These are phyloP conservation scores for Drosophila sulfurigaster DNA, from an alignment of 1,140 invertebrate species.

Conservation along the genomic window DNA sequence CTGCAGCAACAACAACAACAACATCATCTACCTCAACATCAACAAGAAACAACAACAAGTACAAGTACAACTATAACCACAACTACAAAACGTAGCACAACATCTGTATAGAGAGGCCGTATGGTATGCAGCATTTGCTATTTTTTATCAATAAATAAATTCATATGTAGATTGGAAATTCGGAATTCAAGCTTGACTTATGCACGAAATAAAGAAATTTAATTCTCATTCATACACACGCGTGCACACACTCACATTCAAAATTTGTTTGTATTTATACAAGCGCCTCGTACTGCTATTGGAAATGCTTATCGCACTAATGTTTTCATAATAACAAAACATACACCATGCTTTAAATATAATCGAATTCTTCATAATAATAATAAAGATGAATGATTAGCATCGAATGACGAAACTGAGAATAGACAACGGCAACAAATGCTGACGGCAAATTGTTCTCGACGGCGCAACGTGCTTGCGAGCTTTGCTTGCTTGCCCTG, in stretches of 20 bases:
- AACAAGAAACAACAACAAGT: not conserved
- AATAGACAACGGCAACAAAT: not conserved
- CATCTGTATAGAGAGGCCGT: not conserved
- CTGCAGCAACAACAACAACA: not conserved
- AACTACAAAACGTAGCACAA: not conserved
- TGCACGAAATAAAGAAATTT: constrained; percentile 12
- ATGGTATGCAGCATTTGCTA: constrained; percentile 24
- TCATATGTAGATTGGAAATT: not conserved
- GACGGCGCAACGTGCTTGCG: not conserved
- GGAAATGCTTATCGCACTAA: constrained; percentile 11
- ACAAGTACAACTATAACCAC: not conserved
- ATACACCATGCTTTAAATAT: not conserved
- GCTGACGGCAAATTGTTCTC: not conserved
- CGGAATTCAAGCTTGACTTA: not conserved
- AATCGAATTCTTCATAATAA: constrained; percentile 6
- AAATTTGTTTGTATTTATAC: not conserved
- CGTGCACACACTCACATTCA: not conserved
- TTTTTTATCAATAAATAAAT: not conserved
- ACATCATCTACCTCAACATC: no score
- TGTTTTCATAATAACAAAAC: constrained; percentile 15
- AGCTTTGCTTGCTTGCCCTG: not conserved
- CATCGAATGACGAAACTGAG: not conserved
- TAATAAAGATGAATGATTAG: constrained; percentile 9
- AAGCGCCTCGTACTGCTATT: not conserved
- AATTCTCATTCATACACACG: not conserved